A percentile compares a stretch with the other conserved stretches of the same genome.
These are phyloP conservation scores for Luidia sarsii DNA, from an alignment of 53 echinoderm and acorn worm genomes.

Conservation along the genomic window DNA sequence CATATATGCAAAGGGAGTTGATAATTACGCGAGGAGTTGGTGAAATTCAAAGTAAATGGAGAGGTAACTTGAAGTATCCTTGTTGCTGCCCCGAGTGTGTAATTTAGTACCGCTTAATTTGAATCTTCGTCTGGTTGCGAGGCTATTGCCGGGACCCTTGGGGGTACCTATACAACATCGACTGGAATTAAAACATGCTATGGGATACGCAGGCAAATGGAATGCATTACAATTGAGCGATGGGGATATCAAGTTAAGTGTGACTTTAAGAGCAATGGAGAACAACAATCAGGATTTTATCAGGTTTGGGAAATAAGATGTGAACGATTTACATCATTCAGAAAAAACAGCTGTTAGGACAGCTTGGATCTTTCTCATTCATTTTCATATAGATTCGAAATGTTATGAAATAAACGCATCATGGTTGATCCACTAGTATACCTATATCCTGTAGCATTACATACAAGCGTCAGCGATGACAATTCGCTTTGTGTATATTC, in stretches of 20 bases:
- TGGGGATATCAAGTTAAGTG: not conserved
- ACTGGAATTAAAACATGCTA: slow-evolving; percentile 16
- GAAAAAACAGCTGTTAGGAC: too few relatives aligned
- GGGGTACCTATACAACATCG: slow-evolving; percentile 11
- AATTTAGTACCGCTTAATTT: slow-evolving; percentile 47
- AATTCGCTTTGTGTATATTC: too few relatives aligned
- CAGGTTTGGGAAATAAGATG: too few relatives aligned
- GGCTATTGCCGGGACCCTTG: not conserved
- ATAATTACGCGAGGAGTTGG: not conserved
- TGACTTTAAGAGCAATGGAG: not conserved
- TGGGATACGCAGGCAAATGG: slow-evolving; percentile 28
- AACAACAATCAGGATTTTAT: too few relatives aligned
- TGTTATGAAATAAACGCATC: too few relatives aligned
- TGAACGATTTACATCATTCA: too few relatives aligned
- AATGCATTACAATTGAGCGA: slow-evolving; percentile 36
- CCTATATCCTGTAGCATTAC: too few relatives aligned
- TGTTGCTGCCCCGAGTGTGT: slow-evolving; percentile 50
- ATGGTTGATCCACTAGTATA: too few relatives aligned
- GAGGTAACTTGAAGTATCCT: slow-evolving; percentile 7
- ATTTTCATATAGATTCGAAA: too few relatives aligned
- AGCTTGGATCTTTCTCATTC: too few relatives aligned
- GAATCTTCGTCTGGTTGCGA: not conserved
- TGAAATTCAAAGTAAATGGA: not conserved
- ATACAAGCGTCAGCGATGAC: too few relatives aligned
- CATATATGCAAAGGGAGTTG: not conserved